Evolutionary conservation across 2,113 vertebrate genomes (phyloP).

Genomic region (Cyprinus carpio): DNA sequence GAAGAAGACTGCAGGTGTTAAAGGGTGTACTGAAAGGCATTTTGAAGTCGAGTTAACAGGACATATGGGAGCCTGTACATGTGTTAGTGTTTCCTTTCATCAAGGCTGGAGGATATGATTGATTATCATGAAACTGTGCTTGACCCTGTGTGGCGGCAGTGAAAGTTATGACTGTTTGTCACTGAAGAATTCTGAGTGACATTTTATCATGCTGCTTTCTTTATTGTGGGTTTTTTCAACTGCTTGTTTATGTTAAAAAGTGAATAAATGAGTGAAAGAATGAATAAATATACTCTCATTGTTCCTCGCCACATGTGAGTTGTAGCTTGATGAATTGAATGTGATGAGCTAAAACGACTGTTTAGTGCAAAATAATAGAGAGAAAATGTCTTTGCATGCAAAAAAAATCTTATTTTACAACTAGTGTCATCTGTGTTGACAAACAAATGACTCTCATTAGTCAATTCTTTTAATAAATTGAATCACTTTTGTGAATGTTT

Average conservation of each 20-base stretch:
- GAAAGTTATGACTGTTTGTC: conserved; percentile 17
- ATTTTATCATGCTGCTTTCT: neutral
- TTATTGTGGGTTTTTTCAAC: neutral
- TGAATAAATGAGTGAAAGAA: neutral
- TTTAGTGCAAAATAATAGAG: neutral
- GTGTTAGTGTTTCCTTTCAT: conserved; percentile 40
- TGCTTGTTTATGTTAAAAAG: neutral
- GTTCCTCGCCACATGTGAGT: neutral
- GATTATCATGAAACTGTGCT: conserved; percentile 15
- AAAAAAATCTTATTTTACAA: neutral
- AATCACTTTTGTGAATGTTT: neutral
- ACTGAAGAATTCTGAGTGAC: neutral
- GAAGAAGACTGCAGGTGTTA: conserved; percentile 38
- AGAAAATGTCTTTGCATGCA: neutral
- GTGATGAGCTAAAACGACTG: neutral
- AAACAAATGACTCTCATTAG: neutral
- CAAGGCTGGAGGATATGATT: conserved; percentile 24
- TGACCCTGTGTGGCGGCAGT: neutral
- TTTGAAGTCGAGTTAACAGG: conserved; percentile 38
- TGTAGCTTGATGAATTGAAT: neutral
- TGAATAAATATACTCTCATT: neutral
- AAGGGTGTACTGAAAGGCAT: conserved; percentile 34
- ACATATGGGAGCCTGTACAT: conserved; percentile 39
- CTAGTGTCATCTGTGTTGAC: neutral
- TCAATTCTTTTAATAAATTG: neutral